These are phyloP conservation scores for Luffia ferchaultella DNA, from an alignment of 2,888 invertebrate species.

Conservation along the genomic window DNA sequence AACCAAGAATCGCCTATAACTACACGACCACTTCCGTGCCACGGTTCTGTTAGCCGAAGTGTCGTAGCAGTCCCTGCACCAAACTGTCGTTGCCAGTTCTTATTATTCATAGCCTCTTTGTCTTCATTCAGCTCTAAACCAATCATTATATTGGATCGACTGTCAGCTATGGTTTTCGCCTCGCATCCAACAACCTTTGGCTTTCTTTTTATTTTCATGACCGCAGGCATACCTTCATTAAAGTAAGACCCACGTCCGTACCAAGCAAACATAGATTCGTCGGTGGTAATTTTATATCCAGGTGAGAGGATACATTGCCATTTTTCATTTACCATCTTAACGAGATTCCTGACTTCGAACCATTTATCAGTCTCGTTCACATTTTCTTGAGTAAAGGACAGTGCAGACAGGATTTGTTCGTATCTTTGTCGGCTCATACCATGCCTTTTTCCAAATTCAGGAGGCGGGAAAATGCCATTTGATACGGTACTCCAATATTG, in stretches of 20 bases:
- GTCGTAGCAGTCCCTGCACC: not conserved
- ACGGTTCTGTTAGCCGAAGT: not conserved
- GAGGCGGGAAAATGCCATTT: not conserved
- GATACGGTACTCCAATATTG: not conserved
- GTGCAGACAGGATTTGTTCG: not conserved
- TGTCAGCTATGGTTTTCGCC: not conserved
- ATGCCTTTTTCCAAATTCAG: not conserved
- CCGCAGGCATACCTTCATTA: not conserved
- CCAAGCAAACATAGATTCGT: not conserved
- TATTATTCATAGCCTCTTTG: not conserved
- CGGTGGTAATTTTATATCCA: not conserved
- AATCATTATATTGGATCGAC: not conserved
- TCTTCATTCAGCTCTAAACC: not conserved
- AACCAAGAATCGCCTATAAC: not conserved
- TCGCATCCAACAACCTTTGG: not conserved
- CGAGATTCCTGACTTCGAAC: not conserved
- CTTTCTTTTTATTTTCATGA: slow-evolving; percentile 1
- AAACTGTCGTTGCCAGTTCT: not conserved
- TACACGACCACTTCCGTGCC: not conserved
- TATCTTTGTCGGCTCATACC: not conserved
- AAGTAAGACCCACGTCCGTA: not conserved
- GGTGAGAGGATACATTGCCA: not conserved
- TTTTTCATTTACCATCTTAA: not conserved
- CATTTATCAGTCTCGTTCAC: not conserved
- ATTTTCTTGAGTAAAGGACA: not conserved